Percentiles rank a stretch among this genome's conserved stretches.
phyloP scores from a whole-genome alignment of 2,113 vertebrate genomes.

The Pampusana beccarii region DNA sequence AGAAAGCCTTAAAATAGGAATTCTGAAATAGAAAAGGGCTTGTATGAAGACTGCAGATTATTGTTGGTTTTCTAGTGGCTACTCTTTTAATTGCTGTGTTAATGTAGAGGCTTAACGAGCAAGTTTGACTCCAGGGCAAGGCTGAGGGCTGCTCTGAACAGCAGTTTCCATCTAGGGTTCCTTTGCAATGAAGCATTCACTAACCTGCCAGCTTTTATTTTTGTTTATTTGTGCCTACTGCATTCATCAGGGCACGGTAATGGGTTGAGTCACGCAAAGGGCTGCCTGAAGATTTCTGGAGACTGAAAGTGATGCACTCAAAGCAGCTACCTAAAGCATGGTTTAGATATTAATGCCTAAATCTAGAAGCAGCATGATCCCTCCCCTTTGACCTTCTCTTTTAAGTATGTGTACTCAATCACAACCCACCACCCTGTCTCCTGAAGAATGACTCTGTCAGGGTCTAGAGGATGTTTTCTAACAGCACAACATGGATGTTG shows the following conservation, averaged over 20 bases:
- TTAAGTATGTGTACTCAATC: background rate
- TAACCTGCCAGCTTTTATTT: background rate
- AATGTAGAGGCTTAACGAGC: background rate
- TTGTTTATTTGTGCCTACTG: background rate
- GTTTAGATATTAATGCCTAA: background rate
- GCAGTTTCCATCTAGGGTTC: background rate
- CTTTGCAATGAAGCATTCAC: background rate
- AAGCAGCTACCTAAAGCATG: background rate
- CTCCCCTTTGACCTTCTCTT: background rate
- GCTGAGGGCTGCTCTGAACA: background rate
- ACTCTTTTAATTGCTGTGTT: background rate
- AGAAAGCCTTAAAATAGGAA: background rate
- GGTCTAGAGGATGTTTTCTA: background rate
- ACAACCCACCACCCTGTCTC: background rate
- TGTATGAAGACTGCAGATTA: background rate
- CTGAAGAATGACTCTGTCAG: background rate
- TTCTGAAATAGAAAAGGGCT: background rate
- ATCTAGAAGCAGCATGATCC: background rate
- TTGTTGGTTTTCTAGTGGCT: slow-evolving; percentile 2
- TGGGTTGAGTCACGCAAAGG: background rate
- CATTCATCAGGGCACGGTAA: background rate
- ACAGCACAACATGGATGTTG: accelerated
- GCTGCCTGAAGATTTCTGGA: background rate
- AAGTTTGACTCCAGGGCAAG: slow-evolving; percentile 2
- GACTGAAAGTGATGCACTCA: background rate